Evolutionary conservation across 1,140 invertebrate species (phyloP), one percentile per base, ranked within the genome.

Genomic region (Plectrocnemia conspersa): DNA sequence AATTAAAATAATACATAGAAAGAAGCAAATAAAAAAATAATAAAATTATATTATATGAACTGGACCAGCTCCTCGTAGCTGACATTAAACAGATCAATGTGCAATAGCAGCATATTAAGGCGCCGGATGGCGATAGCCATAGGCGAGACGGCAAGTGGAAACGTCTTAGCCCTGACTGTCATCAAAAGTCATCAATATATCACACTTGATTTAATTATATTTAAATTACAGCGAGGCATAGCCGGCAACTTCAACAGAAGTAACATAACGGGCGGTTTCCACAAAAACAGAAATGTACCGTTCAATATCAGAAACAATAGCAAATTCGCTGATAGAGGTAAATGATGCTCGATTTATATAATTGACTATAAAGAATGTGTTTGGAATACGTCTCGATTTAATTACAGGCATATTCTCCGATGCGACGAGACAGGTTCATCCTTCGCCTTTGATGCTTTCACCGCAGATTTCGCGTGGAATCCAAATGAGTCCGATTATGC

Each of bases 361-460:
- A 2, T 13, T n/a, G 2, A 29, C 2, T 46, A 16, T 46, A 27
- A 23, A 21, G 25, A 23, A 24, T 10, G 41, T 44, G 2, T 44
- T n/a, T n/a, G n/a, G 5, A 23, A n/a, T 23, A 24, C 25, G 22
- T 23, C 25, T 6, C 2, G 7, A 5, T 40, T 3, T 24, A n/a
- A 15, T 35, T 48, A 22, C 24, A 52, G 38, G 35, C 35, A 47
- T 52, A 52, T 62, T 62, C 41, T 22, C 54, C 29, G 60, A 62
- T 56, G 9, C 55, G 19, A 62, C 60, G n/a, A 47, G 60, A 49
- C 60, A 62, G 45, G 60, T 62, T 2, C 60, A 56, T 27, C 52
- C 60, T 3, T 52, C 56, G 1, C 60, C 60, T 1, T 40, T 61
- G 35, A 36, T 38, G 10, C 21, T 46, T 33, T 35, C 47, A 9